Base-by-base conservation (phyloP, 2,113 vertebrate genomes). In the Tragulus kanchil region DNA sequence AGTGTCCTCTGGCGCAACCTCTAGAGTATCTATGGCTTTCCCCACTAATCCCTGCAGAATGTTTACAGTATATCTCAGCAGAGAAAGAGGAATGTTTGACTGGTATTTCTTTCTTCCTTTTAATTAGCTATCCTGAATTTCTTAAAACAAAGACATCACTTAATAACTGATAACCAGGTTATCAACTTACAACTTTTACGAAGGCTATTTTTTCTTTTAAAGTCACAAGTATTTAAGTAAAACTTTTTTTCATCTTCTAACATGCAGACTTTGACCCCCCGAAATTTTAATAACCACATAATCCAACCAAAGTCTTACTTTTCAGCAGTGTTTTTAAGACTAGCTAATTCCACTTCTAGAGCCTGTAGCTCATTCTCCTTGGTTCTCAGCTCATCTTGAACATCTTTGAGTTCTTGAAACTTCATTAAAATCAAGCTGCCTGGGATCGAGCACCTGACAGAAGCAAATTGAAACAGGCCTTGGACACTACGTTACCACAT, bases 321-420 rank as follows among this genome's bases (percentile, higher is more conserved):
- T 96, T 99, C 99, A 77, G 99, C 99, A 2, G 94, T 99, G 11
- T 86, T 99, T 96, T 99, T 99, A 26, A 99, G 98, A 77, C 58
- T 52, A 58, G 97, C 92, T 95, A 99, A 98, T 73, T 99, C 99
- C 3, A 98, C 96, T 93, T 99, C 99, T 52, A 98, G 96, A 6
- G 96, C 50, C 9, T 52, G 92, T 23, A 99, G 99, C 79, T 99
- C 98, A 86, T 96, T 97, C 89, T 99, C 99, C 89, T 99, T 99
- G 31, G 92, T 86, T 71, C 95, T 98, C 54, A 99, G 97, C 31
- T 99, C 89, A 96, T 95, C 97, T 96, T 99, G 98, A 90, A 99
- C 59, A 11, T 98, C 96, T 98, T 99, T 99, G 14, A 99, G 95
- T 96, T 99, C 99, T 95, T 99, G 99, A 97, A 99, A 97, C 89